Conservation (phyloP, 1,140 invertebrate genomes). For the Drosophila mayri region DNA sequence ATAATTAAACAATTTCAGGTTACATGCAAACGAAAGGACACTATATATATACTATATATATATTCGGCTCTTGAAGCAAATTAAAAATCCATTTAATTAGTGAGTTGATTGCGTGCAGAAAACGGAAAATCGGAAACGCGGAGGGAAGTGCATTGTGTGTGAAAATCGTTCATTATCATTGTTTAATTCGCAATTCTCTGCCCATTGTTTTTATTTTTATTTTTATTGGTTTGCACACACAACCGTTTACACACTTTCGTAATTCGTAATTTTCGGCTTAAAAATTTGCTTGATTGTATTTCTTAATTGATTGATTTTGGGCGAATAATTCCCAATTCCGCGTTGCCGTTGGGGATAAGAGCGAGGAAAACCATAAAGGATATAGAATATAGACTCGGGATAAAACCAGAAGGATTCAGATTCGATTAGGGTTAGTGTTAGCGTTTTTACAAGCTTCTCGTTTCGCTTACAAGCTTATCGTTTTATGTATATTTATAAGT, state of each 20-base stretch:
- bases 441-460: constrained; percentile 65
- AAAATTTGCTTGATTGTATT: constrained; percentile 69
- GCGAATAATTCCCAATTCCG: constrained; percentile 22
- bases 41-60: not conserved
- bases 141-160: constrained; percentile 15
- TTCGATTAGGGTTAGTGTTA: constrained; percentile 31
- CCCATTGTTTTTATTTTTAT: constrained; percentile 12
- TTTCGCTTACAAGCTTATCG: constrained; percentile 52
- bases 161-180: constrained; percentile 27
- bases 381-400: constrained; percentile 5
- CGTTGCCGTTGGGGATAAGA: constrained; percentile 15
- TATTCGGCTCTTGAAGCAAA: constrained; percentile 5
- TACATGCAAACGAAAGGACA: constrained; percentile 10
- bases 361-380: constrained; percentile 1
- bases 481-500: constrained; percentile 76
- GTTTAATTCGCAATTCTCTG: constrained; percentile 17
- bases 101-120: constrained; percentile 5
- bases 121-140: constrained; percentile 1
- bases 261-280: constrained; percentile 44
- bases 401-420: constrained; percentile 18
- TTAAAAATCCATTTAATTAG: constrained; percentile 15
- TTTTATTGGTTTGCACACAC: constrained; percentile 54
- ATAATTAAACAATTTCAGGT: constrained; percentile 32
- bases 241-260: constrained; percentile 62
- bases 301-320: constrained; percentile 77